These are phyloP conservation scores for Seriola aureovittata DNA, from an alignment of 2,113 vertebrate genomes.

Conservation along the genomic window DNA sequence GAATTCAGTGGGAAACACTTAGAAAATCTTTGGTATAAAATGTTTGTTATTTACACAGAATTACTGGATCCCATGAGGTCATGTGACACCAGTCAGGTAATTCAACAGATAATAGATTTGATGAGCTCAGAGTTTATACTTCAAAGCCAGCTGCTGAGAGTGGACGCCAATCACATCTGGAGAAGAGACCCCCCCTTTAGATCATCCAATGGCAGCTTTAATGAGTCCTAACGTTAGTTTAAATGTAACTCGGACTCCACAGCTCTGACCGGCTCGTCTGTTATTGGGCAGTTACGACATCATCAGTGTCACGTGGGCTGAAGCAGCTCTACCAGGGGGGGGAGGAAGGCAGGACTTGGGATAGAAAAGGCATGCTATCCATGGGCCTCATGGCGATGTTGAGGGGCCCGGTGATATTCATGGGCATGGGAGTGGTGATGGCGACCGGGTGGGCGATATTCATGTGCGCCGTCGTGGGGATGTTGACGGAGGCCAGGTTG, in stretches of 20 bases:
- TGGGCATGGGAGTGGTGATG: slow-evolving; percentile 94
- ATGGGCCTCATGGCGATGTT: slow-evolving; percentile 98
- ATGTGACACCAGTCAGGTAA: background rate
- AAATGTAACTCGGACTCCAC: too few species aligned
- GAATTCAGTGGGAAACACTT: slow-evolving; percentile 11
- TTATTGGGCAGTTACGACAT: slow-evolving; percentile 64
- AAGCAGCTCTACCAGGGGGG: slow-evolving; percentile 91
- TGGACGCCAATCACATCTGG: too few species aligned
- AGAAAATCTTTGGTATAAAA: slow-evolving; percentile 63
- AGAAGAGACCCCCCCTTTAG: background rate
- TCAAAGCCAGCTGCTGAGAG: too few species aligned
- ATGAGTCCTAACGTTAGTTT: too few species aligned
- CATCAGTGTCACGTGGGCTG: background rate
- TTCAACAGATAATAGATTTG: background rate
- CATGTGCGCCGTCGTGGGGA: slow-evolving; percentile 92
- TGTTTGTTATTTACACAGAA: background rate
- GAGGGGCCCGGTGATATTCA: slow-evolving; percentile 93
- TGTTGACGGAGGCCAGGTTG: slow-evolving; percentile 94
- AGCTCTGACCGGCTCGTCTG: background rate
- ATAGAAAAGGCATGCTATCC: slow-evolving; percentile 98
- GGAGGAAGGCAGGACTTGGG: slow-evolving; percentile 96
- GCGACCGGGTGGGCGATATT: slow-evolving; percentile 96
- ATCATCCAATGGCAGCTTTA: background rate
- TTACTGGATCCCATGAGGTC: background rate
- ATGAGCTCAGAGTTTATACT: background rate